Conservation (phyloP, 2,797 vertebrate species). For the Spinibarbus caldwelli region DNA sequence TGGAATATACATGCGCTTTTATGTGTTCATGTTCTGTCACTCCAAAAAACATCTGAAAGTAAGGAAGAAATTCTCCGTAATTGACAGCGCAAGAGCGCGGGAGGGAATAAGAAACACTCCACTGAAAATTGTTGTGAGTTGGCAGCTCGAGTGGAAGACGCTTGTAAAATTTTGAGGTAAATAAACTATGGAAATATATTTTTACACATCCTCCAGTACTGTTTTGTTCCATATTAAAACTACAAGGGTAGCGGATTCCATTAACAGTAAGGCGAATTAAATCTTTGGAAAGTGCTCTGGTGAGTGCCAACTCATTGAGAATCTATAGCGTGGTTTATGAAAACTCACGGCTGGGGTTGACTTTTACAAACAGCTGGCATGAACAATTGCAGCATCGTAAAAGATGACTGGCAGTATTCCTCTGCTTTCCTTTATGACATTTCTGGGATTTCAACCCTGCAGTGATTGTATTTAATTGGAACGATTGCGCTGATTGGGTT, state of each 20-base stretch:
- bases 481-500: neutral
- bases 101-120: conserved; percentile 31
- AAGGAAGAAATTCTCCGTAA: neutral
- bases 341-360: conserved; percentile 62
- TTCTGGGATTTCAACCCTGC: conserved; percentile 13
- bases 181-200: conserved; percentile 63
- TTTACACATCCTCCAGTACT: conserved; percentile 58
- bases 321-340: conserved; percentile 68
- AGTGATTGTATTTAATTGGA: conserved; percentile 34
- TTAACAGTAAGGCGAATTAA: conserved; percentile 68
- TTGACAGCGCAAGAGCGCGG: neutral
- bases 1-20: conserved; percentile 11
- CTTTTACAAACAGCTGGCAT: conserved; percentile 61
- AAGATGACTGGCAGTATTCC: conserved; percentile 35
- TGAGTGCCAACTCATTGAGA: conserved; percentile 60
- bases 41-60: neutral
- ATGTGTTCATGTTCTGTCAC: conserved; percentile 10
- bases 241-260: conserved; percentile 61
- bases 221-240: conserved; percentile 67
- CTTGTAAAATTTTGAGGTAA: conserved; percentile 61
- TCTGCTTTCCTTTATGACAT: conserved; percentile 26
- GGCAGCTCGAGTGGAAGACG: conserved; percentile 53
- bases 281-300: conserved; percentile 62
- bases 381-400: conserved; percentile 27
- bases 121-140: conserved; percentile 44